phyloP scores from a whole-genome alignment of 1,140 invertebrate species.

The Leptonema lineaticorne region DNA sequence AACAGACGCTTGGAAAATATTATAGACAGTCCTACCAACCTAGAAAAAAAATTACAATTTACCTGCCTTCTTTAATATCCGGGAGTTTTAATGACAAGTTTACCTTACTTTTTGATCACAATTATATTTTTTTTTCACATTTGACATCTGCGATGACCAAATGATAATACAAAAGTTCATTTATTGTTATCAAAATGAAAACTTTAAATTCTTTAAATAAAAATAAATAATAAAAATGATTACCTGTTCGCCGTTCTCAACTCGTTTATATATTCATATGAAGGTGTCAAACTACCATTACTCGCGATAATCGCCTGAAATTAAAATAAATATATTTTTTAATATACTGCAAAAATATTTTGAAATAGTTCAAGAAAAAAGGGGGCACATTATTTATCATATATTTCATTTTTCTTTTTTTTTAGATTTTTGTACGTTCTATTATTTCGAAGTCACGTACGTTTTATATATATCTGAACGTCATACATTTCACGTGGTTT shows the following conservation, averaged over 20 bases:
- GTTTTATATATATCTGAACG: background rate
- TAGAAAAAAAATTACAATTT: too few relatives aligned
- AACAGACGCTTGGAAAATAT: too few relatives aligned
- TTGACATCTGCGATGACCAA: too few relatives aligned
- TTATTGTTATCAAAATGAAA: too few relatives aligned
- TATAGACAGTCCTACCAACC: too few relatives aligned
- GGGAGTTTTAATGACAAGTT: too few relatives aligned
- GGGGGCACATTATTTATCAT: background rate
- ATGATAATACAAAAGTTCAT: too few relatives aligned
- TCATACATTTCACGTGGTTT: background rate
- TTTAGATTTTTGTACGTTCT: background rate
- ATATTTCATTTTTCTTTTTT: conserved; percentile 1
- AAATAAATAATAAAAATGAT: conserved; percentile 32
- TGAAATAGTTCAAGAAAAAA: background rate
- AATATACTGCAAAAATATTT: background rate
- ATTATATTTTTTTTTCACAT: too few relatives aligned
- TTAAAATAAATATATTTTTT: conserved; percentile 31
- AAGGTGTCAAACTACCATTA: conserved; percentile 88
- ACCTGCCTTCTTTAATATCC: too few relatives aligned
- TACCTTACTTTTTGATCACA: too few relatives aligned
- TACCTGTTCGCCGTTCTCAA: conserved; percentile 65
- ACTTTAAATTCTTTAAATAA: too few relatives aligned
- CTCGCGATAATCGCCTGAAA: conserved; percentile 91
- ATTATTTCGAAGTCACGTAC: conserved; percentile 5
- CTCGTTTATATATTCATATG: conserved; percentile 94